Conservation (phyloP, 2,888 invertebrate genomes). For the Ophioninae sp. region DNA sequence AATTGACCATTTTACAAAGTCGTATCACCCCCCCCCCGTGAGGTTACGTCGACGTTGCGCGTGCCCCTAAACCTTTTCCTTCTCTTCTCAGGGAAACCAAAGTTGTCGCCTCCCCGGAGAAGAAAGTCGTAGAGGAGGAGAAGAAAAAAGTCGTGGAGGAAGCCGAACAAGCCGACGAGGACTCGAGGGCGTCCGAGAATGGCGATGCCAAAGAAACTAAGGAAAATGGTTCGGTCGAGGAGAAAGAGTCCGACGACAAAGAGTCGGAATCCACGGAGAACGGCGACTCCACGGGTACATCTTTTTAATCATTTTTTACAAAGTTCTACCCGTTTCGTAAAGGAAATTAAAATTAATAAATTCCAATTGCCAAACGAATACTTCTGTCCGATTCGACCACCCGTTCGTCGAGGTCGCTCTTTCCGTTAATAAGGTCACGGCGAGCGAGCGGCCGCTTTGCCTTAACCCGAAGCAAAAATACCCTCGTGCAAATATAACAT, state of each 20-base stretch:
- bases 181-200: conserved; percentile 80
- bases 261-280: conserved; percentile 80
- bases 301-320: neutral
- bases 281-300: conserved; percentile 80
- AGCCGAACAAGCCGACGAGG: conserved; percentile 81
- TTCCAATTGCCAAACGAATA: too few species aligned
- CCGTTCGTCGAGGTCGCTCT: neutral
- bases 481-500: neutral
- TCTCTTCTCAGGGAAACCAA: conserved; percentile 76
- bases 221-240: conserved; percentile 80
- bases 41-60: too few species aligned
- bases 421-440: neutral
- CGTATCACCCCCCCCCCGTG: neutral
- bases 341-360: too few species aligned
- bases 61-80: neutral
- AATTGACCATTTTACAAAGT: too few species aligned
- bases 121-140: conserved; percentile 80
- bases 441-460: neutral
- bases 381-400: too few species aligned
- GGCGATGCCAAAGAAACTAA: conserved; percentile 78
- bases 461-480: conserved; percentile 3
- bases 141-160: conserved; percentile 81
- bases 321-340: too few species aligned
- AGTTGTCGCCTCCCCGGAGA: conserved; percentile 80
- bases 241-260: conserved; percentile 80